A percentile compares a stretch with the other conserved stretches of the same genome.
Conservation (phyloP, 1,140 invertebrate genomes). For the Anastrepha obliqua region DNA sequence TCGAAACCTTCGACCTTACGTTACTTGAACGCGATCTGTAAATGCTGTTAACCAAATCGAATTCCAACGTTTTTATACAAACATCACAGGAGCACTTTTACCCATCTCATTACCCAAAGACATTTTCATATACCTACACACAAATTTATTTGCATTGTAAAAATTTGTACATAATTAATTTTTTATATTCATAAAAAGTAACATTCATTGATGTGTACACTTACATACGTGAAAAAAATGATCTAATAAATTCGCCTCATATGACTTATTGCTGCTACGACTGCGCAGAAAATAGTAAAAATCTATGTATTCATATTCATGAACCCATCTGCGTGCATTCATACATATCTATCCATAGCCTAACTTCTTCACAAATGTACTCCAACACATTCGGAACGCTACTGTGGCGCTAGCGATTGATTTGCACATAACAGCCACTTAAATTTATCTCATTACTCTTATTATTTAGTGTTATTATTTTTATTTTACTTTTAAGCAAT, state of each 20-base stretch:
- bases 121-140: background rate
- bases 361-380: background rate
- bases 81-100: background rate
- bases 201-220: too few species aligned
- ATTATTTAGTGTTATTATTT: slow-evolving; percentile 3
- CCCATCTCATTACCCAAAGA: background rate
- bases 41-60: background rate
- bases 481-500: background rate
- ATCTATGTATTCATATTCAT: background rate
- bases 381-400: slow-evolving; percentile 1
- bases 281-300: slow-evolving; percentile 1
- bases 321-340: background rate
- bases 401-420: background rate
- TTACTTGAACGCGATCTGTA: background rate
- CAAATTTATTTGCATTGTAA: background rate
- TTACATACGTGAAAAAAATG: background rate
- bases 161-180: background rate
- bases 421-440: background rate
- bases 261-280: background rate
- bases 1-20: background rate
- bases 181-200: slow-evolving; percentile 20
- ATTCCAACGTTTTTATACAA: slow-evolving; percentile 4
- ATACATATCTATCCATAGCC: background rate
- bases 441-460: background rate
- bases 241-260: slow-evolving; percentile 19